A percentile compares a stretch with the other conserved stretches of the same genome.
Conservation (phyloP, 2,113 vertebrate genomes). For the Emberiza fucata region DNA sequence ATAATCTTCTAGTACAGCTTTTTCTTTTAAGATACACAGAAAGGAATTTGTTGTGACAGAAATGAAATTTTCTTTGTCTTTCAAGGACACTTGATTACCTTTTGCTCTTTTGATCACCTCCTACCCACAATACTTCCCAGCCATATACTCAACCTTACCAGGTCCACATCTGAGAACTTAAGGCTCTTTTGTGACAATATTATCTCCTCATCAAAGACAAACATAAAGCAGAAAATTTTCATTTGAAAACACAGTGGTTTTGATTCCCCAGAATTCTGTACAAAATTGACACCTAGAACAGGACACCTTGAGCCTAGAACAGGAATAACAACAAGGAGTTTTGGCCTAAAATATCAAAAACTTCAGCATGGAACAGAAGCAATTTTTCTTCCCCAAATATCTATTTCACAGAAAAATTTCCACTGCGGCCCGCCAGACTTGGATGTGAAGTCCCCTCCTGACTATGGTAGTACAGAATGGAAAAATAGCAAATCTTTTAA, state of each 20-base stretch:
- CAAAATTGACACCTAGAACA: not conserved
- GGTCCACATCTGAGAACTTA: not conserved
- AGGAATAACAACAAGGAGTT: not conserved
- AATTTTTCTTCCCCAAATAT: not conserved
- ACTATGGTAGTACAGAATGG: not conserved
- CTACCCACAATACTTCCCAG: not conserved
- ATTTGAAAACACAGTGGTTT: not conserved
- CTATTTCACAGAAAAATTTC: not conserved
- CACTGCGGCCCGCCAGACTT: not conserved
- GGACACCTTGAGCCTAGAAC: no score
- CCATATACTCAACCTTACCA: not conserved
- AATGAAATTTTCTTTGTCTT: not conserved
- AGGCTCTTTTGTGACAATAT: not conserved
- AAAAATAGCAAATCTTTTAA: not conserved
- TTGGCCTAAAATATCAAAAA: not conserved
- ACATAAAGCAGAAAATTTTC: not conserved
- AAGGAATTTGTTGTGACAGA: not conserved
- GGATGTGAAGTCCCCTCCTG: rapidly evolving
- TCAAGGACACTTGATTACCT: not conserved
- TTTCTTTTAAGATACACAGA: not conserved
- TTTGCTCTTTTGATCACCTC: not conserved
- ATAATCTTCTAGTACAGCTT: not conserved
- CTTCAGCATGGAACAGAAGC: not conserved
- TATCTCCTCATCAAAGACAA: not conserved
- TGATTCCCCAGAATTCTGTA: not conserved